Evolutionary conservation across 1,140 invertebrate species (phyloP), one percentile per base, ranked within the genome.

Genomic region (silkworm (Bombyx mori)): DNA sequence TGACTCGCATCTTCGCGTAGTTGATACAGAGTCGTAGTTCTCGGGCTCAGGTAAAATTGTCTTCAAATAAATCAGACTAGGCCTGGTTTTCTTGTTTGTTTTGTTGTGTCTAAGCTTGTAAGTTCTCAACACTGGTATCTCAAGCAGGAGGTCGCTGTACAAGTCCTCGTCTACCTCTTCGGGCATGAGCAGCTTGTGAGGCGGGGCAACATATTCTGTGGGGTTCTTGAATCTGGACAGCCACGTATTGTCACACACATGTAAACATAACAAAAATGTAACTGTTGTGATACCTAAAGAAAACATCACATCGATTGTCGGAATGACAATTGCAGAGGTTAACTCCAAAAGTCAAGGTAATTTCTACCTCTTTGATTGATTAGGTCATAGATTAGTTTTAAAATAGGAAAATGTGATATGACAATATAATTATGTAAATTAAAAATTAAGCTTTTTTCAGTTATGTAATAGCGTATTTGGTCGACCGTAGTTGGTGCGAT

Each of bases 211-310:
- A 8, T 59, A 59, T 9, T 54, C 52, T 12, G 47, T 43, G 3
- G 52, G 52, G 46, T 44, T 54, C 7, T 47, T 48, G 18, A 54
- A 59, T 26, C 57, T 12, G 7, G 57, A 59, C 8, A 54, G n/a
- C 10, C 54, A 44, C 3, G 46, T 54, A 7, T 18, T 6, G 7
- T 22, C 22, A 12, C n/a, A 18, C 22, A n/a, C 48, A 7, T 12
- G 10, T 42, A 52, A 52, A 42, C 10, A 10, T 35, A 52, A 35
- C 51, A 52, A 52, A 52, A 52, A 52, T 22, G 35, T 42, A 42
- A 52, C 9, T 52, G 9, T 8, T 42, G 26, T 35, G 26, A 35
- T 35, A 35, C 26, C 4, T 35, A 35, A 35, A 52, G 22, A 42
- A 55, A 49, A 49, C 46, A 46, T n/a, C 43, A 42, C 48, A 26